phyloP scores from a whole-genome alignment of 2,888 invertebrate genomes.

The Clostera curtula region DNA sequence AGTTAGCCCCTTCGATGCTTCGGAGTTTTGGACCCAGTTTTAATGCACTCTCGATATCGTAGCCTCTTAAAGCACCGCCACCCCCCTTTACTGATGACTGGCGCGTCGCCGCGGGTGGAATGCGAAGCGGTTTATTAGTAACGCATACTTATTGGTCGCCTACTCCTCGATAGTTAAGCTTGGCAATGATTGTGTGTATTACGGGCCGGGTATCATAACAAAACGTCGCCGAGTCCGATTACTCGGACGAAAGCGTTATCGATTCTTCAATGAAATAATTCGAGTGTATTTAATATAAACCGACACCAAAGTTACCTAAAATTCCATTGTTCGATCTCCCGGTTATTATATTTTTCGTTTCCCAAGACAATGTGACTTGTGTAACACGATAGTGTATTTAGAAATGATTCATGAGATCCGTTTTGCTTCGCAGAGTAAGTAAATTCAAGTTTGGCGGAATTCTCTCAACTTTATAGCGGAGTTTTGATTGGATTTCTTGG shows the following conservation, averaged over 20 bases:
- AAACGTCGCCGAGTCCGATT: constrained; percentile 42
- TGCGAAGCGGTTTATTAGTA: constrained; percentile 66
- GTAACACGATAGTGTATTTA: constrained; percentile 66
- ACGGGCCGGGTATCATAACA: constrained; percentile 36
- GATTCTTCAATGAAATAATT: constrained; percentile 62
- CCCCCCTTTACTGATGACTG: constrained; percentile 63
- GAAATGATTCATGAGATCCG: constrained; percentile 65
- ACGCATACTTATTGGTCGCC: constrained; percentile 39
- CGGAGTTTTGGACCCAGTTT: constrained; percentile 67
- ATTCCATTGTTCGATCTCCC: constrained; percentile 64
- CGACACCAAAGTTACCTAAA: constrained; percentile 57
- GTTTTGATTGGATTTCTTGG: constrained; percentile 30
- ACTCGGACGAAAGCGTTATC: constrained; percentile 55
- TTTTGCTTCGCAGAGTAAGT: constrained; percentile 37
- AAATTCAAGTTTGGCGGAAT: constrained; percentile 27
- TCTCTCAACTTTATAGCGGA: constrained; percentile 28
- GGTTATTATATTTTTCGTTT: constrained; percentile 47
- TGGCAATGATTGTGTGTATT: constrained; percentile 42
- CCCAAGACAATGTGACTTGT: constrained; percentile 63
- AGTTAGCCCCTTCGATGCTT: constrained; percentile 70
- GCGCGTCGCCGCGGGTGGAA: constrained; percentile 48
- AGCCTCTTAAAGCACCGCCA: constrained; percentile 72
- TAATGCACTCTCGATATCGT: constrained; percentile 72
- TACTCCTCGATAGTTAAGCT: constrained; percentile 49
- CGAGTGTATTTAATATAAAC: constrained; percentile 52